Percentiles rank a stretch among this genome's conserved stretches.
Conservation (phyloP, 2,888 invertebrate genomes). For the Agrochola litura region DNA sequence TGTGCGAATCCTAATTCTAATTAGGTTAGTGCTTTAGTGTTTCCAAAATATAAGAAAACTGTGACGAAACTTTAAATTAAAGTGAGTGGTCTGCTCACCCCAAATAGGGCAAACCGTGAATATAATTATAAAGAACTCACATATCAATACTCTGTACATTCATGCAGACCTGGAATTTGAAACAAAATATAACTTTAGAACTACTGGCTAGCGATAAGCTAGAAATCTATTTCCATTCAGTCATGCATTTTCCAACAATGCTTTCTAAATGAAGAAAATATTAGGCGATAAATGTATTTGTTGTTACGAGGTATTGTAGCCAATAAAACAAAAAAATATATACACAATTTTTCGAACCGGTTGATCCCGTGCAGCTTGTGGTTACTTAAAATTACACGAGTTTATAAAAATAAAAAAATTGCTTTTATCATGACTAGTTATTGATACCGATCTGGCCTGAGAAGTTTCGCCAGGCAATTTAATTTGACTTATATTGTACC, state of each 20-base stretch:
- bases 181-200: constrained; percentile 52
- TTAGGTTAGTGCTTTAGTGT: constrained; percentile 22
- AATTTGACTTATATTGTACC: background rate
- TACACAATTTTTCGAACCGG: background rate
- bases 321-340: too few species aligned
- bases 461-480: background rate
- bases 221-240: background rate
- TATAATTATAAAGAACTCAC: constrained; percentile 49
- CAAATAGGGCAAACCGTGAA: constrained; percentile 28
- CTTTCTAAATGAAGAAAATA: too few species aligned
- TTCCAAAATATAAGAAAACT: background rate
- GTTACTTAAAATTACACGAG: background rate
- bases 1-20: background rate
- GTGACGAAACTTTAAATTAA: background rate
- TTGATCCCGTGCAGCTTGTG: background rate
- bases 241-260: constrained; percentile 4
- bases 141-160: constrained; percentile 47
- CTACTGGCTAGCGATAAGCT: constrained; percentile 11
- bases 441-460: background rate
- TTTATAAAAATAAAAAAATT: too few species aligned
- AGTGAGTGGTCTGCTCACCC: constrained; percentile 31
- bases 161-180: constrained; percentile 58
- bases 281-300: background rate
- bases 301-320: too few species aligned
- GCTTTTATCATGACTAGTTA: background rate